phyloP scores from a whole-genome alignment of 1,140 invertebrate genomes.

The Zaprionus ornatus region DNA sequence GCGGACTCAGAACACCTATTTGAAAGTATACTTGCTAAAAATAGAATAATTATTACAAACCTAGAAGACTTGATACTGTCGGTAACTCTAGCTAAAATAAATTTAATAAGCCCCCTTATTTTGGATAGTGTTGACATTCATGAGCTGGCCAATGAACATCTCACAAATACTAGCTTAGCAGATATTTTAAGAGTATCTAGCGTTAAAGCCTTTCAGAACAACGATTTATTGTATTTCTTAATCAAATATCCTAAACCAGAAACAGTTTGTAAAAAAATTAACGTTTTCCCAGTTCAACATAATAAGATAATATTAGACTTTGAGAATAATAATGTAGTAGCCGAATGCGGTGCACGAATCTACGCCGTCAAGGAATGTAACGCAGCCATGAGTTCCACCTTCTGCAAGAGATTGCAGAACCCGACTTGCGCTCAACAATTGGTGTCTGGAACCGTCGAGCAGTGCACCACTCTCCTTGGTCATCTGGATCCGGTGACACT shows the following conservation, averaged over 20 bases:
- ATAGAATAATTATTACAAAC: constrained; percentile 15
- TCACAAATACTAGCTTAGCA: constrained; percentile 29
- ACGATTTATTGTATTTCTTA: constrained; percentile 6
- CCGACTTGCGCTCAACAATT: constrained; percentile 27
- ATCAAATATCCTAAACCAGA: constrained; percentile 8
- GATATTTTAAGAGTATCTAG: constrained; percentile 6
- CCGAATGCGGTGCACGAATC: constrained; percentile 20
- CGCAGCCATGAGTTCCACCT: constrained; percentile 13
- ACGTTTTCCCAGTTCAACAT: constrained; percentile 24
- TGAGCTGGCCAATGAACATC: constrained; percentile 23
- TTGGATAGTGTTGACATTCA: constrained; percentile 15
- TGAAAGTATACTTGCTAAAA: constrained; percentile 12
- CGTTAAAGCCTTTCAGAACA: constrained; percentile 7
- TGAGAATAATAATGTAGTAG: constrained; percentile 5
- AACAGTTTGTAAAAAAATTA: constrained; percentile 17
- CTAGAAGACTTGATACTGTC: constrained; percentile 21
- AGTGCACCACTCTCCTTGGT: constrained; percentile 11
- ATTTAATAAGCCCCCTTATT: constrained; percentile 18
- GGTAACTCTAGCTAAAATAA: constrained; percentile 28
- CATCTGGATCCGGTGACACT: constrained; percentile 18
- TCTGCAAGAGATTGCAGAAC: constrained; percentile 11
- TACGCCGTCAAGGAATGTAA: constrained; percentile 11
- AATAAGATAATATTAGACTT: constrained; percentile 29
- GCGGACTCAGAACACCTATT: constrained; percentile 19
- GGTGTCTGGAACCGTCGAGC: constrained; percentile 21